Percentiles rank a stretch among this genome's conserved stretches.
Evolutionary conservation across 2,888 invertebrate genomes (phyloP).

Genomic region (Eupithecia centaureata): DNA sequence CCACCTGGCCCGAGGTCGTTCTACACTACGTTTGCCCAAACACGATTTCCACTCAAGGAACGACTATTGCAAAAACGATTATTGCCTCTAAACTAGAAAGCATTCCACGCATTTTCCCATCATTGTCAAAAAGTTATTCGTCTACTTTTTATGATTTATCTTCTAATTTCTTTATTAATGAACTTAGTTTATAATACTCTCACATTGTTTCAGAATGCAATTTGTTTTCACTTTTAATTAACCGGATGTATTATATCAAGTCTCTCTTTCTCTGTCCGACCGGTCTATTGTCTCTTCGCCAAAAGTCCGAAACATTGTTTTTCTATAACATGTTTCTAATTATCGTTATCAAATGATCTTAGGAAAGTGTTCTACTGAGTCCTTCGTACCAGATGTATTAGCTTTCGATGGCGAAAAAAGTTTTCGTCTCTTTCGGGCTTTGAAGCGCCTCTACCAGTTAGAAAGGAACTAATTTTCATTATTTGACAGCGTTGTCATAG

Average conservation of each 20-base stretch:
- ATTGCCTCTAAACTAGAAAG: too few species aligned
- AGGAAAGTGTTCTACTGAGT: conserved; percentile 51
- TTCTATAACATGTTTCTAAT: conserved; percentile 59
- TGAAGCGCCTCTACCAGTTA: too few species aligned
- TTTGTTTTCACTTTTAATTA: conserved; percentile 46
- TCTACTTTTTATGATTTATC: neutral
- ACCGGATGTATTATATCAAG: conserved; percentile 36
- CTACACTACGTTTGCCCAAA: too few species aligned
- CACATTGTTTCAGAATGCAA: conserved; percentile 11
- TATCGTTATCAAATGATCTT: conserved; percentile 57
- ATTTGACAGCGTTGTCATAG: too few species aligned
- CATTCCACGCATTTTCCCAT: neutral
- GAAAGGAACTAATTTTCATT: too few species aligned
- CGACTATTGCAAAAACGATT: too few species aligned
- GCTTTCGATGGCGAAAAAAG: too few species aligned
- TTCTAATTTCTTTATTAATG: neutral
- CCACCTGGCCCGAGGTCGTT: too few species aligned
- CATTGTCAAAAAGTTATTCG: neutral
- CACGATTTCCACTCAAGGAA: too few species aligned
- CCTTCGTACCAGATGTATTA: too few species aligned
- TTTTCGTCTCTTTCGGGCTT: too few species aligned
- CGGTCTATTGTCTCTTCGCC: conserved; percentile 54
- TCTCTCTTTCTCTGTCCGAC: conserved; percentile 52
- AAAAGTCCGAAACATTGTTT: conserved; percentile 55
- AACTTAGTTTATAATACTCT: conserved; percentile 17